Conservation (phyloP, 2,113 vertebrate genomes). For the Ptilonorhynchus violaceus region DNA sequence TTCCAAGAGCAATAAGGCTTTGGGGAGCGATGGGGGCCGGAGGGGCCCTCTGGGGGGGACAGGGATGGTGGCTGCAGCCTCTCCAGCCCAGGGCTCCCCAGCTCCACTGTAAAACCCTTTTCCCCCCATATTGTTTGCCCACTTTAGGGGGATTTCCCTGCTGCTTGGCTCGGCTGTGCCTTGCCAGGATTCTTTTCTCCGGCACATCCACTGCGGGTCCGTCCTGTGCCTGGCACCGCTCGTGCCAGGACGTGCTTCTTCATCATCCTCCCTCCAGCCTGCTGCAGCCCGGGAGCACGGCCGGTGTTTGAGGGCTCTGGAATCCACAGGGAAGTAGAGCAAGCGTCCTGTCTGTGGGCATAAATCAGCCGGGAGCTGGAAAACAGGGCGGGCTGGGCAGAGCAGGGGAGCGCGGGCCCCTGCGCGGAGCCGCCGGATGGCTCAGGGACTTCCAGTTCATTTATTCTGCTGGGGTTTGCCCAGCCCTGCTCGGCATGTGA, state of each 20-base stretch:
- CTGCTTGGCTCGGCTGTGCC: background rate
- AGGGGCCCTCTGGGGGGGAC: background rate
- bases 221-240: background rate
- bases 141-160: background rate
- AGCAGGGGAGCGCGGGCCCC: slow-evolving; percentile 7
- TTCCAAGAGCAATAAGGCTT: background rate
- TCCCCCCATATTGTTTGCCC: accelerated
- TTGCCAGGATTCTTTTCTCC: background rate
- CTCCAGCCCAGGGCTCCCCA: background rate
- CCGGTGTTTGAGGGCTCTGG: background rate
- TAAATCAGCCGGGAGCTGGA: background rate
- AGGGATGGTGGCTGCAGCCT: background rate
- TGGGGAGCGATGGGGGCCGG: background rate
- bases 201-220: accelerated
- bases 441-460: slow-evolving; percentile 27
- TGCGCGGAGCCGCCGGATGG: background rate
- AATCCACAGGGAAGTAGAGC: background rate
- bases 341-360: background rate
- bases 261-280: background rate
- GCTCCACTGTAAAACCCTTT: background rate
- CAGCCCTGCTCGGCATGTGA: slow-evolving; percentile 9
- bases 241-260: accelerated
- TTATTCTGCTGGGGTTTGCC: slow-evolving; percentile 8
- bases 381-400: background rate
- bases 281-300: accelerated